Conservation (phyloP, 2,888 invertebrate genomes). For the Seladonia tumulorum region DNA sequence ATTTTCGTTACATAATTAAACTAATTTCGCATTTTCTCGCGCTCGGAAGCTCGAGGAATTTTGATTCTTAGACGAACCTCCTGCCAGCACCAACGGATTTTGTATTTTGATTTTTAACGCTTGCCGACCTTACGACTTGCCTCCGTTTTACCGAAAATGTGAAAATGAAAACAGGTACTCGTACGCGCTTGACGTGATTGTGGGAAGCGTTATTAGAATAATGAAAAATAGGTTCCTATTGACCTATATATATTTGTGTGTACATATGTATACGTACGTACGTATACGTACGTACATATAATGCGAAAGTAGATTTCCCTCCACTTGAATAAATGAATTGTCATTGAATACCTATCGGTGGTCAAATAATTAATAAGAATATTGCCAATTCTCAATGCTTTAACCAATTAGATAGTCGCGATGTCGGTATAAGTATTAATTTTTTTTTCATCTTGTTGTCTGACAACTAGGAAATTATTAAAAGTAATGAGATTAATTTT, state of each 20-base stretch:
- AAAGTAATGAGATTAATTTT: not conserved
- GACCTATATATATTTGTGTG: conserved; percentile 38
- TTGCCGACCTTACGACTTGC: not conserved
- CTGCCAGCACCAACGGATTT: conserved; percentile 21
- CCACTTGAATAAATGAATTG: not conserved
- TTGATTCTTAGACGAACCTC: not conserved
- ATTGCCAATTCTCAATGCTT: not conserved
- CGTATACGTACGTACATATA: not conserved
- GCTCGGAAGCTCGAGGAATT: not conserved
- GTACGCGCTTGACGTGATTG: not conserved
- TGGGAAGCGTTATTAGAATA: conserved; percentile 10
- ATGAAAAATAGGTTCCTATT: conserved; percentile 28
- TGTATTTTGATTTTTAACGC: not conserved
- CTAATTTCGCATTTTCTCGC: conserved; percentile 25
- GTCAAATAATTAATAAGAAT: not conserved
- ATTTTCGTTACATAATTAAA: conserved; percentile 57
- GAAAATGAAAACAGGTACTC: not conserved
- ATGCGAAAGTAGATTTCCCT: conserved; percentile 39
- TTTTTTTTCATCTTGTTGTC: not conserved
- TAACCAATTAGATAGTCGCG: not conserved
- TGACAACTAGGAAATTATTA: not conserved
- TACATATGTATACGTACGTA: too few relatives aligned
- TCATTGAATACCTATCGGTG: not conserved
- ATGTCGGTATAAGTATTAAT: not conserved
- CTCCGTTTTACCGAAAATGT: not conserved